Percentiles rank a stretch among this genome's conserved stretches.
phyloP scores from a whole-genome alignment of 1,140 invertebrate species.

The Ceratitis capitata region DNA sequence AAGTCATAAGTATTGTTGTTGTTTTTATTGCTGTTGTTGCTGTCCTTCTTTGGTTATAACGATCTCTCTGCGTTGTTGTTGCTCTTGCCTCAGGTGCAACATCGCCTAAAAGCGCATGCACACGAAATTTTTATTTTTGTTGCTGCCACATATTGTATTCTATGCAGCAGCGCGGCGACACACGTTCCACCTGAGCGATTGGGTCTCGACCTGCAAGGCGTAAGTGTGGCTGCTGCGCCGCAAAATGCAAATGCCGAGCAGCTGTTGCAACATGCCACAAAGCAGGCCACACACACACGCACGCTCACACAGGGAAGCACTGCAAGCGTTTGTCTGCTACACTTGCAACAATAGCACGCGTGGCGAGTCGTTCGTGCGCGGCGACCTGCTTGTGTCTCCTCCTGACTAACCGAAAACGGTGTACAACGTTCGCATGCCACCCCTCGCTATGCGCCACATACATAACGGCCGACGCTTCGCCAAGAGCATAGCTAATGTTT shows the following conservation, averaged over 20 bases:
- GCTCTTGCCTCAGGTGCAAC: neutral
- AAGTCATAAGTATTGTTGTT: neutral
- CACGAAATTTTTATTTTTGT: neutral
- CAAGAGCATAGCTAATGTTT: neutral
- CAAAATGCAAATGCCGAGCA: constrained; percentile 10
- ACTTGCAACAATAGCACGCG: constrained; percentile 28
- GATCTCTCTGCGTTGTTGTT: no score
- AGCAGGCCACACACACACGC: neutral
- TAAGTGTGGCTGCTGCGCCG: neutral
- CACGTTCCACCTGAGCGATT: constrained; percentile 22
- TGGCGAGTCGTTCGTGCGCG: neutral
- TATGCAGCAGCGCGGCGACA: neutral
- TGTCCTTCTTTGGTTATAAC: neutral
- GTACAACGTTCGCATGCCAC: neutral
- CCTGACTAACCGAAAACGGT: neutral
- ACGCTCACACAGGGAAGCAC: neutral
- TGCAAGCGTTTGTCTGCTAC: neutral
- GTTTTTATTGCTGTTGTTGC: neutral
- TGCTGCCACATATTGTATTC: neutral
- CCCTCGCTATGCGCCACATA: neutral
- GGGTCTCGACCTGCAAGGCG: neutral
- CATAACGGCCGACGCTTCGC: neutral
- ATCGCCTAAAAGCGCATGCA: neutral
- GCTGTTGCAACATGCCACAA: neutral
- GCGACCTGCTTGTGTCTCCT: neutral